A percentile compares a stretch with the other conserved stretches of the same genome.
phyloP scores from a whole-genome alignment of 30 jellyfish, hydroid and myxozoan genomes.

The Phacellophora camtschatica region DNA sequence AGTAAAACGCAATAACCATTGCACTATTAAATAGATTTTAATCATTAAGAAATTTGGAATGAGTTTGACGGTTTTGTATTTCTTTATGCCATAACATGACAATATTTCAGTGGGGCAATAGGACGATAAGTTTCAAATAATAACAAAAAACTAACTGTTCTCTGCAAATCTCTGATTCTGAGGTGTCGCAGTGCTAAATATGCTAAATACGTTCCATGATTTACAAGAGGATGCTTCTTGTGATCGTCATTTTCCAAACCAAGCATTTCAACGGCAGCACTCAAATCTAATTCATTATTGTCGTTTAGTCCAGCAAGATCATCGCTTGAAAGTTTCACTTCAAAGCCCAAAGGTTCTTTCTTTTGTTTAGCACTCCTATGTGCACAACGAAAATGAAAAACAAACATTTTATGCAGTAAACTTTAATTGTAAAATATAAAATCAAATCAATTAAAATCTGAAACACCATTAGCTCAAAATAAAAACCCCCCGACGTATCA shows the following conservation, averaged over 20 bases:
- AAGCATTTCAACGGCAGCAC: conserved; percentile 73
- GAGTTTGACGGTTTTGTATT: no score
- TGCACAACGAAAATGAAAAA: no score
- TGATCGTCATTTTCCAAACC: conserved; percentile 78
- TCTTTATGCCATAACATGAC: no score
- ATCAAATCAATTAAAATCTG: no score
- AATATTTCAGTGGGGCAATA: not conserved
- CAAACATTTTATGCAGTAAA: no score
- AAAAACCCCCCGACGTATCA: no score
- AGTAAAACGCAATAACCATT: no score
- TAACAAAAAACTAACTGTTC: conserved; percentile 47
- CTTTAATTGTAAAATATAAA: no score
- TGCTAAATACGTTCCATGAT: conserved; percentile 75
- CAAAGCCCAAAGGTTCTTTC: conserved; percentile 64
- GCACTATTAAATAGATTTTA: no score
- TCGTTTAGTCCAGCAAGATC: conserved; percentile 48
- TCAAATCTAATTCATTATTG: conserved; percentile 60
- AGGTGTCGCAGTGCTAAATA: conserved; percentile 66
- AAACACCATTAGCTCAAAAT: no score
- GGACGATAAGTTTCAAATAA: not conserved
- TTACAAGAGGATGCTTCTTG: conserved; percentile 60
- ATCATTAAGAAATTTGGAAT: no score
- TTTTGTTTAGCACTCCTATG: conserved; percentile 13
- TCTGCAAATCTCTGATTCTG: conserved; percentile 66
- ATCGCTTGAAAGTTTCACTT: conserved; percentile 54